Conservation (phyloP, 2,113 vertebrate genomes). For the Coptodon rendalli region DNA sequence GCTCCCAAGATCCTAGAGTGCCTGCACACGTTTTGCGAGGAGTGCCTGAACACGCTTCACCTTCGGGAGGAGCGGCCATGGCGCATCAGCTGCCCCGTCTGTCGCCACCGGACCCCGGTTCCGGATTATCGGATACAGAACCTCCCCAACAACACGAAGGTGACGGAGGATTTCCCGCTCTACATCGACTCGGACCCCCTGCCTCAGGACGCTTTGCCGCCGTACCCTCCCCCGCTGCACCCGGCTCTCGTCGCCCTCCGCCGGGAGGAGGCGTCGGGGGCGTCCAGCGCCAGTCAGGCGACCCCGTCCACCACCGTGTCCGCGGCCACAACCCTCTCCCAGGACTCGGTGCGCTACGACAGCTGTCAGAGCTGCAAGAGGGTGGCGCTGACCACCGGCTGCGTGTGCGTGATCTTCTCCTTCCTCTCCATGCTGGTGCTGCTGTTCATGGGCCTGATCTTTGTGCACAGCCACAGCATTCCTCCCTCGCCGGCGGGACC, state of each 20-base stretch:
- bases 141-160: slow-evolving; percentile 90
- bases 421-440: slow-evolving; percentile 91
- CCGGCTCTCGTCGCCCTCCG: slow-evolving; percentile 71
- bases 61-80: slow-evolving; percentile 76
- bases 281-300: slow-evolving; percentile 52
- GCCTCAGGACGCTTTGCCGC: slow-evolving; percentile 82
- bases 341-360: slow-evolving; percentile 78
- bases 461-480: slow-evolving; percentile 85
- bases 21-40: slow-evolving; percentile 93
- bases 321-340: slow-evolving; percentile 78
- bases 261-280: slow-evolving; percentile 64
- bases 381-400: slow-evolving; percentile 85
- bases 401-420: slow-evolving; percentile 90
- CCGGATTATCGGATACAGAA: slow-evolving; percentile 83
- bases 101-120: slow-evolving; percentile 86
- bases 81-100: slow-evolving; percentile 84
- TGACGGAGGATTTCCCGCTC: slow-evolving; percentile 82
- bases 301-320: slow-evolving; percentile 72
- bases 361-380: slow-evolving; percentile 88
- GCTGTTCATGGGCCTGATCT: slow-evolving; percentile 90
- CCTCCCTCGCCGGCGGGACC: slow-evolving; percentile 86
- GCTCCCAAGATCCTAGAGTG: slow-evolving; percentile 89
- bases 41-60: slow-evolving; percentile 87
- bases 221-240: slow-evolving; percentile 71
- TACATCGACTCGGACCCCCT: slow-evolving; percentile 81